These are phyloP conservation scores for Drosophila arizonae DNA, from an alignment of 1,140 invertebrate species.

Conservation along the genomic window DNA sequence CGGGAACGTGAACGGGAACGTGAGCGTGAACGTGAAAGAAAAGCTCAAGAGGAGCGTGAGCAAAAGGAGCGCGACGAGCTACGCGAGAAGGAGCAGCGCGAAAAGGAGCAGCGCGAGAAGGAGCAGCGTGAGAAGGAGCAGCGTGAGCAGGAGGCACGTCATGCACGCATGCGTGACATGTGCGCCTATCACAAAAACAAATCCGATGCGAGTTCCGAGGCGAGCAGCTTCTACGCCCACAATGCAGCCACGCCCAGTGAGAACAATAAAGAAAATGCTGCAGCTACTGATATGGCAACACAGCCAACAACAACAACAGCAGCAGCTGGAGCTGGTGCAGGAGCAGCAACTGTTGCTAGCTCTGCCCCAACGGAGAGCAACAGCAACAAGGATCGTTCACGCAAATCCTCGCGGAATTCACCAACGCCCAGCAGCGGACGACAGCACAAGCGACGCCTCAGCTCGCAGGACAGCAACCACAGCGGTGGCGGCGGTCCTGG, in stretches of 20 bases:
- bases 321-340: conserved; percentile 3
- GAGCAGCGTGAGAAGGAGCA: conserved; percentile 49
- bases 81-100: conserved; percentile 46
- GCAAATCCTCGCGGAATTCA: conserved; percentile 83
- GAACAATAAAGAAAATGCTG: conserved; percentile 77
- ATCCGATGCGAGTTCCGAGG: conserved; percentile 52
- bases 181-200: conserved; percentile 68
- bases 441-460: conserved; percentile 88
- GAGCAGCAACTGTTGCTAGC: conserved; percentile 3
- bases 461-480: conserved; percentile 89
- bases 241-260: conserved; percentile 38
- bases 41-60: conserved; percentile 78
- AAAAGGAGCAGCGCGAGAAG: conserved; percentile 35
- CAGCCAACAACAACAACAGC: conserved; percentile 7
- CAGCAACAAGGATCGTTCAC: conserved; percentile 65
- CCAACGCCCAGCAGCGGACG: conserved; percentile 83
- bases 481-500: conserved; percentile 60
- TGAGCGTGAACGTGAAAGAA: conserved; percentile 73
- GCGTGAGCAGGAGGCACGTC: conserved; percentile 61
- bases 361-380: conserved; percentile 1
- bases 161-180: conserved; percentile 64
- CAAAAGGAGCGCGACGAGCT: conserved; percentile 70
- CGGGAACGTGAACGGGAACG: conserved; percentile 82
- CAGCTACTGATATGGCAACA: conserved; percentile 20
- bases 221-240: conserved; percentile 58